Base-by-base conservation (phyloP, 2,888 invertebrate species). In the Perizoma flavofasciatum region DNA sequence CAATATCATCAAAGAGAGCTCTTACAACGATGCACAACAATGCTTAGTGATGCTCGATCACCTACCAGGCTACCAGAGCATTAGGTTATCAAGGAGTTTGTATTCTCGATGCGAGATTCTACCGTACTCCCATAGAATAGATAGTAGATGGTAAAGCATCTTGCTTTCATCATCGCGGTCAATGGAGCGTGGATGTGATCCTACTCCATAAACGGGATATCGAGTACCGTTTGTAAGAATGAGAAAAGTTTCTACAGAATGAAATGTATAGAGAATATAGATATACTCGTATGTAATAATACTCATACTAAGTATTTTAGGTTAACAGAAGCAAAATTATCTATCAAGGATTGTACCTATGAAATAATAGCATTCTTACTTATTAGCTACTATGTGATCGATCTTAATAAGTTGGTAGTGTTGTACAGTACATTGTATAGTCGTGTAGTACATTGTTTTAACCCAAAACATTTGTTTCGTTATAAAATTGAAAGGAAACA, bases 41-140 rank as follows among this genome's bases (percentile, higher is more conserved):
- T 61, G 63, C 47, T 65, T 59, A 64, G 46, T 59, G 64, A 65
- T 64, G 64, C 67, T 55, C 63, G 52, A 56, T 59, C 60, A 62
- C 57, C 59, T 67, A 67, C 70, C 73, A 71, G 73, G 78, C 59
- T 67, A 67, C 70, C 73, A 71, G 73, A 77, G 70, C 76, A 81
- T 72, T 76, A 75, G 79, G 80, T 77, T 73, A 77, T 69, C 54
- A 59, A 67, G 67, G 69, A 68, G 68, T 71, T 72, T 66, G 59
- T 65, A 75, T 73, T 66, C 66, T 47, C 60, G 52, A 48, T 61
- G 57, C 61, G 62, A 43, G 39, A 37, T 58, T 47, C 58, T 35
- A 54, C 60, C 54, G 67, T 59, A 61, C 52, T 65, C 60, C 62
- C 69, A 63, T 49, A 40, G 59, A 64, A 56, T 65, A 54, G 45